Conservation (phyloP, 2,113 vertebrate genomes). For the Laterallus jamaicensis region DNA sequence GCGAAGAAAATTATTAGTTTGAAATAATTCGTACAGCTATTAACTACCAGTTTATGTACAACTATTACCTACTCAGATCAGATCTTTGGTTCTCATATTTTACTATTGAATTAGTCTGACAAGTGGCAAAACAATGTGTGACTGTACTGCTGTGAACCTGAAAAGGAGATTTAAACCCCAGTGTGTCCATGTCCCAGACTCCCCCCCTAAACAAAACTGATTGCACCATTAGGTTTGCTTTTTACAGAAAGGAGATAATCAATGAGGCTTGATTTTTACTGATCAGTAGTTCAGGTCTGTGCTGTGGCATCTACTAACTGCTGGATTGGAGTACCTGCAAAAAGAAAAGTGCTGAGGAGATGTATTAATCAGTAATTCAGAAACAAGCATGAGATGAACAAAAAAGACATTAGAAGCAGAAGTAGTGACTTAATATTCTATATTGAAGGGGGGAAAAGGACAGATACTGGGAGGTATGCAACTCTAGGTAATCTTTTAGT, state of each 20-base stretch:
- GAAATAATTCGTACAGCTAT: not conserved
- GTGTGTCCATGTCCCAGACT: too few species aligned
- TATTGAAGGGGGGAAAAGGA: not conserved
- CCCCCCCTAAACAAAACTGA: not conserved
- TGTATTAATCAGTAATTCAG: not conserved
- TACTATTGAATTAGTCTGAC: not conserved
- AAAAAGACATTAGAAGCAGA: not conserved
- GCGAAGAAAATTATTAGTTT: not conserved
- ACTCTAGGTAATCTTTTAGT: not conserved
- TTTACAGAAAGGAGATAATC: not conserved
- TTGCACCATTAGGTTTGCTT: accelerated
- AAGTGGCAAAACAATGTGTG: not conserved
- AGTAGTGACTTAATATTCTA: not conserved
- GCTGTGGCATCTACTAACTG: not conserved
- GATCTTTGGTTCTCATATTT: not conserved
- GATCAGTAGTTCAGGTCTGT: not conserved
- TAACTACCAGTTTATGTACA: not conserved
- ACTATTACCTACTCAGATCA: not conserved
- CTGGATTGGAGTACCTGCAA: not conserved
- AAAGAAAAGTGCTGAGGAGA: not conserved
- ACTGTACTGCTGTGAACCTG: not conserved
- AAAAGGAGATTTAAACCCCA: not conserved
- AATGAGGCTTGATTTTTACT: not conserved
- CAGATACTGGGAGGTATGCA: not conserved
- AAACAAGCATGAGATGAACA: not conserved